Percentiles rank a stretch among this genome's conserved stretches.
phyloP scores from a whole-genome alignment of 2,797 vertebrate genomes.

The Sebastes flavidus region DNA sequence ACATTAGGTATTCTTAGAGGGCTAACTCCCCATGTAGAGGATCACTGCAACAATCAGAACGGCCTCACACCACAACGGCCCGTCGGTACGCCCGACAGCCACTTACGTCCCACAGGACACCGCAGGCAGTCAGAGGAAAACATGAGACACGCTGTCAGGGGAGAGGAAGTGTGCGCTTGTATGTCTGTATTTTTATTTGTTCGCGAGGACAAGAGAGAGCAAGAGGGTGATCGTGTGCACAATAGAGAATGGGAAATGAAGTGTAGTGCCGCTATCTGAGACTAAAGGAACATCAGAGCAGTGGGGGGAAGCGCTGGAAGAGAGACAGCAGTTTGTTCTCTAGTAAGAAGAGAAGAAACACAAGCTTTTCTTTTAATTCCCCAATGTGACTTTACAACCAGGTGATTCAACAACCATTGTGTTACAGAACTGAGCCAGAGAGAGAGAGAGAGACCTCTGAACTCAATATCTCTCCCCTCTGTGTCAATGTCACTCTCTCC shows the following conservation, averaged over 20 bases:
- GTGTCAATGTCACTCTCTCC: constrained; percentile 9
- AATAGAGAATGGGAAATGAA: constrained; percentile 47
- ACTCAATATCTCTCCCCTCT: constrained; percentile 20
- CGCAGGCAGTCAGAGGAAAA: constrained; percentile 48
- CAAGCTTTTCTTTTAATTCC: constrained; percentile 47
- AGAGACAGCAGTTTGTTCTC: constrained; percentile 46
- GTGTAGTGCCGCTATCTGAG: constrained; percentile 23
- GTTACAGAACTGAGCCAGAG: constrained; percentile 46
- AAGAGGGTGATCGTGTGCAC: constrained; percentile 9
- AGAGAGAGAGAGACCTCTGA: constrained; percentile 36
- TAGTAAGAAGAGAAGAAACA: constrained; percentile 8
- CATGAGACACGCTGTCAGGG: constrained; percentile 23
- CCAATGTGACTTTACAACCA: constrained; percentile 49
- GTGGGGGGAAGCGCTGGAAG: constrained; percentile 2
- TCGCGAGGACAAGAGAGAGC: not conserved
- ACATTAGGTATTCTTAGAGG: not conserved
- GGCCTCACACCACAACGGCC: not conserved
- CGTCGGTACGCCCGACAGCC: constrained; percentile 23
- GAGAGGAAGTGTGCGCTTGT: constrained; percentile 7
- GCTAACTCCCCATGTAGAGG: not conserved
- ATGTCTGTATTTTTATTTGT: constrained; percentile 38
- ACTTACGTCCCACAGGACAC: constrained; percentile 12
- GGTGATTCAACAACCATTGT: constrained; percentile 26
- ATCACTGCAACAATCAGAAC: not conserved
- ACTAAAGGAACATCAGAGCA: constrained; percentile 39